Evolutionary conservation across 2,888 invertebrate genomes (phyloP), one percentile per base, ranked within the genome.

Genomic region (Cyrtodaria siliqua): DNA sequence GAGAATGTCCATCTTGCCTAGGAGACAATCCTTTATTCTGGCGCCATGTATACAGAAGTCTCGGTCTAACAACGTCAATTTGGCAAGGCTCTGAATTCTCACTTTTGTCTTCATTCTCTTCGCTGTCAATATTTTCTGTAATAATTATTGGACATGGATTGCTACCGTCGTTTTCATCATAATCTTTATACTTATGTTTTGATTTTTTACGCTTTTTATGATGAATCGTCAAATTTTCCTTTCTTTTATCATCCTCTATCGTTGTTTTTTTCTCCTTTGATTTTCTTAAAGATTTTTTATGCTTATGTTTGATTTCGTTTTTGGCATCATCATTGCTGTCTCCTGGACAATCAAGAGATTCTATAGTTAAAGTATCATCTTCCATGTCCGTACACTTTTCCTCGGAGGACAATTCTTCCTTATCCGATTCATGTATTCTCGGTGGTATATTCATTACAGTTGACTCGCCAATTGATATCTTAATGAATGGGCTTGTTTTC

Each of bases 391-490:
- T 70, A 27, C 79, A 78, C 33, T 95, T 94, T 33, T 80, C 79
- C 44, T 89, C 89, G 6, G 82, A 70, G 14, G 79, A 84, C 33
- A 86, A 83, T 20, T 78, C 62, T 81, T 84, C 82, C 52, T 90
- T 90, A 44, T 95, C 94, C 3, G 69, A 66, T 33, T 82, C 82
- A 63, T 89, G 88, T 42, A 89, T 76, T 89, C 96, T 95, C 0
- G 97, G 96, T 16, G 97, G 97, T 91, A 97, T 97, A 94, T 97
- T 96, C 27, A 97, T 94, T 18, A 97, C 96, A 27, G 97, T 97
- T 0, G 96, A 96, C 90, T 96, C 96, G 38, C 97, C 97, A 91
- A 96, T 97, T 60, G 96, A 96, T 89, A 97, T 97, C 94, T 97
- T 97, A 60, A 97, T 95, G 60, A 95, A 94, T 8, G 95, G 95